phyloP scores from a whole-genome alignment of 1,140 invertebrate species.

The Bombus sylvicola region DNA sequence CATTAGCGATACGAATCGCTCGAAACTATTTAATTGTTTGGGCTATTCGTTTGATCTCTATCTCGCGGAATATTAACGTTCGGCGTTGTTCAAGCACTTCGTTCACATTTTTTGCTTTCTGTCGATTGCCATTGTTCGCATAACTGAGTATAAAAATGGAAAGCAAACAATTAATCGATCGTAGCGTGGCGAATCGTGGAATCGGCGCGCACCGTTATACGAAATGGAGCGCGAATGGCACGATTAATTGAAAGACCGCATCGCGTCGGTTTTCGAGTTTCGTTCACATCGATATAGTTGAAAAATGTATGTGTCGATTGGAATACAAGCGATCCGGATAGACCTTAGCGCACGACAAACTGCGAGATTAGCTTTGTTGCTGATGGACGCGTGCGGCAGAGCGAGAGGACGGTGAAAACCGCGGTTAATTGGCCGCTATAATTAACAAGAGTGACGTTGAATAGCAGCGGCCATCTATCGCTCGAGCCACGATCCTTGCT shows the following conservation, averaged over 20 bases:
- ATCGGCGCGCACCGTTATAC: not conserved
- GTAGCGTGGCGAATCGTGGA: not conserved
- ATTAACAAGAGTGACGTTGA: slow-evolving; percentile 73
- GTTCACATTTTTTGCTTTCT: not conserved
- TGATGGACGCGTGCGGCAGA: slow-evolving; percentile 32
- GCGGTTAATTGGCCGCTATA: slow-evolving; percentile 76
- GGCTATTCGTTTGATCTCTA: not conserved
- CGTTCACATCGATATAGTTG: not conserved
- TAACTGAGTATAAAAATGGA: not conserved
- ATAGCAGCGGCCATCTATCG: slow-evolving; percentile 53
- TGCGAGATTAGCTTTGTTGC: not conserved
- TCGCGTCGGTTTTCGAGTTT: not conserved
- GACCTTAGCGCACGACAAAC: slow-evolving; percentile 16
- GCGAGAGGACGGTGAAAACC: slow-evolving; percentile 33
- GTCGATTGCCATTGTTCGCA: not conserved
- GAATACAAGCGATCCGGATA: not conserved
- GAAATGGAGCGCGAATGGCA: not conserved
- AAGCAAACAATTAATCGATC: slow-evolving; percentile 4
- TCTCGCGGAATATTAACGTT: not conserved
- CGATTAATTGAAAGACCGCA: not conserved
- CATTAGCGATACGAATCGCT: not conserved
- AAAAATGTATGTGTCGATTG: not conserved
- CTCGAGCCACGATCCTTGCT: slow-evolving; percentile 39
- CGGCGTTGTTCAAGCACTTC: not conserved
- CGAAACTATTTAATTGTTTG: not conserved